Percentiles rank a stretch among this genome's conserved stretches.
Conservation (phyloP, 2,113 vertebrate species). For the Malaclemys terrapin region DNA sequence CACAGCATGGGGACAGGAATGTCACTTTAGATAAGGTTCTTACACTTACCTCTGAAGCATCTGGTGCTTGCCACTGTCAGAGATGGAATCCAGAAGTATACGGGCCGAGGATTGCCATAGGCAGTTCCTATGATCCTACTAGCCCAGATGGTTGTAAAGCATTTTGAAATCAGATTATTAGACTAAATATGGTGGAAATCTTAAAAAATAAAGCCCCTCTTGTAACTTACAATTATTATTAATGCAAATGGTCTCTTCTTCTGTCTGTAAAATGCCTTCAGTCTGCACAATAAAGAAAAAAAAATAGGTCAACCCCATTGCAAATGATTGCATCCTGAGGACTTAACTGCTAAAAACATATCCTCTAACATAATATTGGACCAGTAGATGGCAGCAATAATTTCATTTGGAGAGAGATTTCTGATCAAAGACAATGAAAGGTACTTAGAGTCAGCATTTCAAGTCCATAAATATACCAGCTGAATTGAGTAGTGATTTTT, state of each 20-base stretch:
- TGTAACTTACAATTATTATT: conserved; percentile 42
- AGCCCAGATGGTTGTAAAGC: background rate
- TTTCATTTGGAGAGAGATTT: background rate
- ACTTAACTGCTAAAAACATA: fast-evolving
- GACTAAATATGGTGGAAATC: background rate
- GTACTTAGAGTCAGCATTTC: background rate
- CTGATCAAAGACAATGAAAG: background rate
- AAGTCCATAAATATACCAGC: fast-evolving
- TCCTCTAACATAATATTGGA: fast-evolving
- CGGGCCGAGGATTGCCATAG: background rate
- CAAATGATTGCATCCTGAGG: background rate
- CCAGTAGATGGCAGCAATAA: background rate
- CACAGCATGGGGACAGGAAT: background rate
- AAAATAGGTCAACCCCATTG: background rate
- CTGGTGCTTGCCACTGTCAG: background rate
- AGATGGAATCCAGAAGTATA: background rate
- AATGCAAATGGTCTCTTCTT: conserved; percentile 65
- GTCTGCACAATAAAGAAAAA: conserved; percentile 21
- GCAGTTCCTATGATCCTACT: background rate
- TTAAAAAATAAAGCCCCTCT: background rate
- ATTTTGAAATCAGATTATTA: background rate
- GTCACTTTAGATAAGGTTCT: background rate
- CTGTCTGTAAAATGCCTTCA: conserved; percentile 67
- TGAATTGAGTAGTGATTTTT: background rate
- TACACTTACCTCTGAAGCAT: background rate